phyloP scores from a whole-genome alignment of 2,888 invertebrate species.

The Dolomedes plantarius region DNA sequence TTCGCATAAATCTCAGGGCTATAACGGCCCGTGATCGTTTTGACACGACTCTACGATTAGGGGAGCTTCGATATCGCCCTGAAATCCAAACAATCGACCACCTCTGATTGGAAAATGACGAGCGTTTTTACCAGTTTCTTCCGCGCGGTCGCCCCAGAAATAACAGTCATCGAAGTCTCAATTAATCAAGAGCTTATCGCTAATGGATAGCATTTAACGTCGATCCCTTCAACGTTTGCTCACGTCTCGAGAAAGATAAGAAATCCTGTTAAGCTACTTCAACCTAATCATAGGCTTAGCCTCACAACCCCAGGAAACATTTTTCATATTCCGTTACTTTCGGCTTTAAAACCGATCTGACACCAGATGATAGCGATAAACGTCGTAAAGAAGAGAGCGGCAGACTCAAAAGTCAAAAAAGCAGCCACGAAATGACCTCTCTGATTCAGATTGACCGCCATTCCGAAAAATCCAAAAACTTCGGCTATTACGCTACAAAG shows the following conservation, averaged over 20 bases:
- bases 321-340: not conserved
- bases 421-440: too few relatives aligned
- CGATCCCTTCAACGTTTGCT: not conserved
- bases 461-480: too few relatives aligned
- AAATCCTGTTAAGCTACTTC: not conserved
- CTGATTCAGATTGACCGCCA: not conserved
- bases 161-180: not conserved
- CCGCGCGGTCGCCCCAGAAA: not conserved
- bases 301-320: not conserved
- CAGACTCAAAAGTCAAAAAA: too few relatives aligned
- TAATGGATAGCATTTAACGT: not conserved
- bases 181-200: slow-evolving; percentile 7
- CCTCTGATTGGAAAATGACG: not conserved
- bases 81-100: not conserved
- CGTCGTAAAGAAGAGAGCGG: not conserved
- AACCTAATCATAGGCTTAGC: not conserved
- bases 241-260: not conserved
- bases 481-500: too few relatives aligned
- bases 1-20: not conserved
- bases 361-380: not conserved
- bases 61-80: not conserved
- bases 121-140: not conserved
- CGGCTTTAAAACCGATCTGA: not conserved
- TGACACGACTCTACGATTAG: not conserved
- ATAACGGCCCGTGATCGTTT: not conserved